Evolutionary conservation across 2,797 vertebrate genomes (phyloP).

Genomic region (Monodelphis domestica): DNA sequence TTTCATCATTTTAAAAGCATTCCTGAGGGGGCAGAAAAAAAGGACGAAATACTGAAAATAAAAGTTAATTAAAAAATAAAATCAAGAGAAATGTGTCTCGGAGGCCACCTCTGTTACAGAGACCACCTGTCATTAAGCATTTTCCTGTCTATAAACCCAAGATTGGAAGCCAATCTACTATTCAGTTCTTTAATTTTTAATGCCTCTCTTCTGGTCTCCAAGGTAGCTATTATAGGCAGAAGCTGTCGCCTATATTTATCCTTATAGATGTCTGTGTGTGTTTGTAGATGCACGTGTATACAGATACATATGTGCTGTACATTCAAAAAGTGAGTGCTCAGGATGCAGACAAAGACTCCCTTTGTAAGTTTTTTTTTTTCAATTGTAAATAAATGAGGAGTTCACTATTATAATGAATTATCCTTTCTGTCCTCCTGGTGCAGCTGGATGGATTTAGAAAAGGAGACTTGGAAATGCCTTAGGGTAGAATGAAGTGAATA

Average conservation of each 20-base stretch:
- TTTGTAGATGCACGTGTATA: not conserved
- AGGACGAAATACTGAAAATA: constrained; percentile 83
- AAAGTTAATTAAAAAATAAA: constrained; percentile 92
- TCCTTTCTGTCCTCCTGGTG: not conserved
- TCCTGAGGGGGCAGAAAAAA: constrained; percentile 69
- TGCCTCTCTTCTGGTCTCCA: constrained; percentile 82
- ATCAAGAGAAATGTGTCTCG: constrained; percentile 88
- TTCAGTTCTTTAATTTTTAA: constrained; percentile 87
- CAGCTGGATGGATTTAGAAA: not conserved
- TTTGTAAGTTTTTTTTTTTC: not conserved
- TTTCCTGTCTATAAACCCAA: constrained; percentile 84
- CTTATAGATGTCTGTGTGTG: not conserved
- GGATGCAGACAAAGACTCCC: constrained; percentile 40
- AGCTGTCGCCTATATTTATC: constrained; percentile 77
- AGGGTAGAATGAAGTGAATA: not conserved
- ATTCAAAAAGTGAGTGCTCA: constrained; percentile 59
- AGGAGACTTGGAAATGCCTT: no score
- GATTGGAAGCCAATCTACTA: constrained; percentile 80
- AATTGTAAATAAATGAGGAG: not conserved
- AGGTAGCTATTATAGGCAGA: constrained; percentile 80
- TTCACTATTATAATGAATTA: not conserved
- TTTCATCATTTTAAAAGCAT: constrained; percentile 74
- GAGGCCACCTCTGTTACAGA: constrained; percentile 83
- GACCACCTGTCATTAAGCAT: constrained; percentile 87
- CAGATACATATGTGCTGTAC: constrained; percentile 3